Conservation (phyloP, 30 jellyfish, hydroid and myxozoan species). For the Phacellophora camtschatica region DNA sequence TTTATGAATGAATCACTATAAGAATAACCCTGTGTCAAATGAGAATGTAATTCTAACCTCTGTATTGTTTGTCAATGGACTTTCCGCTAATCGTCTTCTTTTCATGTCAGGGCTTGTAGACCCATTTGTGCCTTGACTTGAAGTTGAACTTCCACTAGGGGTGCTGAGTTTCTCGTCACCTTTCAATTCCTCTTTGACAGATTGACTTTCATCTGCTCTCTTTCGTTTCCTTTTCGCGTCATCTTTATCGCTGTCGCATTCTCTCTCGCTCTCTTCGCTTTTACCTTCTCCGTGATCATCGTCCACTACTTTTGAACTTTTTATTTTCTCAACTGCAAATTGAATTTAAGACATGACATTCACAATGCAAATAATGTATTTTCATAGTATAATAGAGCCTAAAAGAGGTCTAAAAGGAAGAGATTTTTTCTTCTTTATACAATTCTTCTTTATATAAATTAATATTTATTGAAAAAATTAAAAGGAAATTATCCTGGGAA, state of each 20-base stretch:
- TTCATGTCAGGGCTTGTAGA: constrained; percentile 89
- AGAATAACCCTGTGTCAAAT: no score
- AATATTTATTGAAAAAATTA: no score
- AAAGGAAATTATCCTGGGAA: no score
- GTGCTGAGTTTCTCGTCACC: constrained; percentile 57
- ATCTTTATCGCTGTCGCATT: constrained; percentile 62
- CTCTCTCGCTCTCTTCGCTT: constrained; percentile 56
- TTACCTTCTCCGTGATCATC: constrained; percentile 55
- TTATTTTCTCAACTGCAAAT: constrained; percentile 14
- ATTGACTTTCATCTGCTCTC: constrained; percentile 25
- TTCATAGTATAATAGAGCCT: no score
- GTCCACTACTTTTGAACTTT: constrained; percentile 42
- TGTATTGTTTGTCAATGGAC: constrained; percentile 78
- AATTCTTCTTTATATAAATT: no score
- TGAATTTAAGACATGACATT: no score
- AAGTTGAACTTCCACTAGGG: constrained; percentile 46
- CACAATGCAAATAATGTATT: no score
- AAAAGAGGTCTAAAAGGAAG: no score
- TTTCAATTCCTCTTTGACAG: constrained; percentile 44
- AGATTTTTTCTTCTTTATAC: no score
- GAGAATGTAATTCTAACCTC: constrained; percentile 65
- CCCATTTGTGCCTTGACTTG: constrained; percentile 72
- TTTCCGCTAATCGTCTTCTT: constrained; percentile 75
- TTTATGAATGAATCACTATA: no score
- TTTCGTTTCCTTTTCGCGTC: constrained; percentile 57